Conservation (phyloP, 1,140 invertebrate genomes). For the Brachionus koreanus region DNA sequence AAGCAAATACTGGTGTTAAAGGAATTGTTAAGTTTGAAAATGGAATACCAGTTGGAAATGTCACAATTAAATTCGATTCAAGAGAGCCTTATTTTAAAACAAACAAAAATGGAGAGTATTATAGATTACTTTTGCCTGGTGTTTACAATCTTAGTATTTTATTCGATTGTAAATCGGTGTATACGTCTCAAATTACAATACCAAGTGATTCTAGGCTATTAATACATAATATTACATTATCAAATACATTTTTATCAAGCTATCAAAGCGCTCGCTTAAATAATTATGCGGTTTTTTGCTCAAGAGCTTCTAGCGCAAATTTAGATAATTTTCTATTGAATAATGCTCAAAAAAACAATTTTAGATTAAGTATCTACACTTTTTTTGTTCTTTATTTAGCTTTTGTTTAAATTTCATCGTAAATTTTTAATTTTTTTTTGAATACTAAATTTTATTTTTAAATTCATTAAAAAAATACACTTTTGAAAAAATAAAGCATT, state of each 20-base stretch:
- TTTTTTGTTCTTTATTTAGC: background rate
- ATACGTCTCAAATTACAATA: background rate
- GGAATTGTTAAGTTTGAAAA: slow-evolving; percentile 43
- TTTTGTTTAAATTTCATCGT: background rate
- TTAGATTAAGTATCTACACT: background rate
- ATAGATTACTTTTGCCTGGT: slow-evolving; percentile 5
- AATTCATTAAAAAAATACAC: too few species aligned
- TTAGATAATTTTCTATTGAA: background rate
- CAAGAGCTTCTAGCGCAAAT: background rate
- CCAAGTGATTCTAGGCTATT: background rate
- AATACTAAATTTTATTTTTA: too few species aligned
- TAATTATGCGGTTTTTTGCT: background rate
- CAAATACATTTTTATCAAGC: background rate
- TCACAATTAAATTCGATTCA: slow-evolving; percentile 8
- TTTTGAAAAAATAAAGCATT: too few species aligned
- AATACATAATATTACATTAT: background rate
- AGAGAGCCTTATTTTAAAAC: slow-evolving; percentile 28
- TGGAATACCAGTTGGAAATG: background rate
- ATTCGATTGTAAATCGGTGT: background rate
- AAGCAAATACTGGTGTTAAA: slow-evolving; percentile 25
- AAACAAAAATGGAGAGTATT: slow-evolving; percentile 41
- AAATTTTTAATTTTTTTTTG: too few species aligned
- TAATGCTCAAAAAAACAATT: background rate
- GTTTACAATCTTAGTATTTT: slow-evolving; percentile 2
- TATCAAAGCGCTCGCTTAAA: background rate